Evolutionary conservation across 2,888 invertebrate genomes (phyloP).

Genomic region (Criorhina ranunculi): DNA sequence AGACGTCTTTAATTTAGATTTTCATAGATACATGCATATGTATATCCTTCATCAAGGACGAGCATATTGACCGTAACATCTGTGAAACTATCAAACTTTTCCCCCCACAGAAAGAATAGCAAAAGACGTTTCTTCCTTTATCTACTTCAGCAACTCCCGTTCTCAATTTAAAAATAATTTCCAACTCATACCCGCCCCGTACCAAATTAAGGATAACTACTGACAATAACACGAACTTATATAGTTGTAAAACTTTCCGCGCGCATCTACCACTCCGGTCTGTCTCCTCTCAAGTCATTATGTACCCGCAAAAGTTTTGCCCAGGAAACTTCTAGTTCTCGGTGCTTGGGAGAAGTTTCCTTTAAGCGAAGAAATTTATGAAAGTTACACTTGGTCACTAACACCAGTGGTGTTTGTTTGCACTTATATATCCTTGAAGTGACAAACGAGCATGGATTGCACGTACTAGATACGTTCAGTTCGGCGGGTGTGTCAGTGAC

Average conservation of each 20-base stretch:
- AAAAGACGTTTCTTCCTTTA: background rate
- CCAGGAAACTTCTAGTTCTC: constrained; percentile 1
- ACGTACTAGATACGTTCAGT: background rate
- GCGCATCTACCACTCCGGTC: too few species aligned
- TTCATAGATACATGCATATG: too few species aligned
- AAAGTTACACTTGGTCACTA: background rate
- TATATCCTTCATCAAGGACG: background rate
- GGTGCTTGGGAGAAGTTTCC: constrained; percentile 11
- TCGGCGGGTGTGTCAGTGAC: background rate
- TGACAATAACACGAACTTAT: constrained; percentile 9
- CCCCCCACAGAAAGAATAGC: background rate
- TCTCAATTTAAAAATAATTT: constrained; percentile 1
- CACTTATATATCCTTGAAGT: constrained; percentile 25
- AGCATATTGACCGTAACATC: background rate
- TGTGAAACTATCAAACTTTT: background rate
- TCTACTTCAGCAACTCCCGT: background rate
- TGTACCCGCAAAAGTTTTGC: background rate
- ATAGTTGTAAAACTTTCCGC: constrained; percentile 1
- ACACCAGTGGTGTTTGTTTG: background rate
- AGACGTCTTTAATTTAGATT: background rate
- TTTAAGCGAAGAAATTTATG: constrained; percentile 2
- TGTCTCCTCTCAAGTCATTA: background rate
- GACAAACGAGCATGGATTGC: constrained; percentile 16
- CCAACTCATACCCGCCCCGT: background rate
- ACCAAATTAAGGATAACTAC: constrained; percentile 1